These are phyloP conservation scores for Morus bassanus DNA, from an alignment of 2,797 vertebrate species.

Conservation along the genomic window DNA sequence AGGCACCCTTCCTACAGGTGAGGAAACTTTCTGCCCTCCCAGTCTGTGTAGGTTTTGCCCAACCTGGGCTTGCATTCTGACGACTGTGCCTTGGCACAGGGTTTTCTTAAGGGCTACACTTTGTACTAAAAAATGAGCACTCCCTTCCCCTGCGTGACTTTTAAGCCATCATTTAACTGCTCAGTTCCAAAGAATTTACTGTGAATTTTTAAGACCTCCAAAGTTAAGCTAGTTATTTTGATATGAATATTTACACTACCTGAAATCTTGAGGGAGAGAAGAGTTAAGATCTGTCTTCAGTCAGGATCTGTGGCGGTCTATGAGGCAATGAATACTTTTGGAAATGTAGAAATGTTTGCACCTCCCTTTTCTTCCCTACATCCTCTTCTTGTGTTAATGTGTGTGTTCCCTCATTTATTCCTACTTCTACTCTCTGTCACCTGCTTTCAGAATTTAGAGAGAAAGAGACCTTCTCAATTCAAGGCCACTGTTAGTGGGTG, in stretches of 20 bases:
- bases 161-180: not conserved
- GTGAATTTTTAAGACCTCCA: not conserved
- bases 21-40: not conserved
- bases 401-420: not conserved
- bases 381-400: not conserved
- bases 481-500: not conserved
- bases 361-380: slow-evolving; percentile 16
- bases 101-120: not conserved
- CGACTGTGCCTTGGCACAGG: not conserved
- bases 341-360: slow-evolving; percentile 15
- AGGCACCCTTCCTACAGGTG: not conserved
- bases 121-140: not conserved
- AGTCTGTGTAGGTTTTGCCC: not conserved
- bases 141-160: not conserved
- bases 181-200: not conserved
- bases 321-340: slow-evolving; percentile 33
- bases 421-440: not conserved
- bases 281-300: not conserved
- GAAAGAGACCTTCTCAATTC: not conserved
- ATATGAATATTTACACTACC: slow-evolving; percentile 45
- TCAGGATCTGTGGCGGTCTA: not conserved
- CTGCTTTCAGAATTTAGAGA: not conserved
- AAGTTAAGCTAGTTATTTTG: slow-evolving; percentile 9
- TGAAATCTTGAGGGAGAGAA: slow-evolving; percentile 12
- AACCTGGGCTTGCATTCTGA: not conserved